Evolutionary conservation across 2,888 invertebrate genomes (phyloP).

Genomic region (Drosophila bunnanda): DNA sequence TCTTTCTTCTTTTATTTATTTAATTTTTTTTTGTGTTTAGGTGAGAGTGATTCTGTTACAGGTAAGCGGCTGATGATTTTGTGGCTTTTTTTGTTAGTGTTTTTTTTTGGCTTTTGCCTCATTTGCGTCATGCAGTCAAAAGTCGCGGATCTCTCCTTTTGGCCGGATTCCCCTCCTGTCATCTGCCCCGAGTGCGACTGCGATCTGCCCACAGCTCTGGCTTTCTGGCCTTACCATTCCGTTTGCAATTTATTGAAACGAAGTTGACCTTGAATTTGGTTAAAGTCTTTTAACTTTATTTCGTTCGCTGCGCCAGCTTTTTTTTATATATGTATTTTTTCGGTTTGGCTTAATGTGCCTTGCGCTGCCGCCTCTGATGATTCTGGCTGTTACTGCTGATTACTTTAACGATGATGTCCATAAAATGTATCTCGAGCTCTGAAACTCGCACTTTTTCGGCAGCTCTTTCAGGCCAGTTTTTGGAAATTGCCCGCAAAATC

Average conservation of each 20-base stretch:
- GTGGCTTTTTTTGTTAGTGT: conserved; percentile 43
- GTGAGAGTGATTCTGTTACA: conserved; percentile 53
- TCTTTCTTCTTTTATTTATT: background rate
- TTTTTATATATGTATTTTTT: conserved; percentile 9
- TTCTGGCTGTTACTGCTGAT: conserved; percentile 73
- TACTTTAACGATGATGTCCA: conserved; percentile 76
- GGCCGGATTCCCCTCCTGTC: conserved; percentile 31
- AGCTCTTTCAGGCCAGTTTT: conserved; percentile 61
- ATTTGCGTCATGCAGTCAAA: conserved; percentile 70
- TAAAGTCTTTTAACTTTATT: conserved; percentile 80
- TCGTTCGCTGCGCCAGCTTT: conserved; percentile 57
- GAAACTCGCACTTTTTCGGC: conserved; percentile 37
- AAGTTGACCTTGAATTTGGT: conserved; percentile 81
- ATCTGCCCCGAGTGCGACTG: conserved; percentile 1
- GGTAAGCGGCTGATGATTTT: conserved; percentile 57
- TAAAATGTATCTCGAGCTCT: conserved; percentile 67
- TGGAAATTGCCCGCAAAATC: conserved; percentile 22
- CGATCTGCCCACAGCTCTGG: conserved; percentile 27
- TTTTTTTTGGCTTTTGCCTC: conserved; percentile 54
- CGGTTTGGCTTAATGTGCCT: conserved; percentile 49
- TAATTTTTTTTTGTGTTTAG: conserved; percentile 1
- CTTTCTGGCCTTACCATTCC: conserved; percentile 53
- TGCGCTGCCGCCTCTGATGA: conserved; percentile 57
- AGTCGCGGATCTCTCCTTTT: conserved; percentile 32
- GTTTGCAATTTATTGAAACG: conserved; percentile 79